These are phyloP conservation scores for Pomatorhinus ruficollis DNA, from an alignment of 2,113 vertebrate species.

Conservation along the genomic window DNA sequence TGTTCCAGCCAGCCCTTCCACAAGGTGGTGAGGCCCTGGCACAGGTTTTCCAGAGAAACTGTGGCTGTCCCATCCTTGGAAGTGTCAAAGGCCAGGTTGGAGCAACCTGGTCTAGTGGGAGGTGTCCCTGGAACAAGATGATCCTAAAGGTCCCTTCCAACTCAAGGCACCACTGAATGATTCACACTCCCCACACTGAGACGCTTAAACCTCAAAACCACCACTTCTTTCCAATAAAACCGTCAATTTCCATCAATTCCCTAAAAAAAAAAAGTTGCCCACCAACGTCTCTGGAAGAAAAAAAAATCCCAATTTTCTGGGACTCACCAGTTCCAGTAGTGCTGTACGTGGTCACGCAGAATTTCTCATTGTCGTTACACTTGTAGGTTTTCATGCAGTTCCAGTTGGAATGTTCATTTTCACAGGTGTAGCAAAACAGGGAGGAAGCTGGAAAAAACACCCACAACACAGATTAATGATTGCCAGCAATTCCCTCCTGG, in stretches of 20 bases:
- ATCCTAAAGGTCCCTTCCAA: background rate
- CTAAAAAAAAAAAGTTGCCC: background rate
- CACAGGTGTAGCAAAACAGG: slow-evolving; percentile 22
- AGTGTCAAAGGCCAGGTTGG: background rate
- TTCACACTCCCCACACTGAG: rapidly evolving
- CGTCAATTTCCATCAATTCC: background rate
- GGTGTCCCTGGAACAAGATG: rapidly evolving
- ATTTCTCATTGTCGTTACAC: slow-evolving; percentile 48
- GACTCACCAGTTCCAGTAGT: background rate
- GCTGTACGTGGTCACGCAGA: slow-evolving; percentile 19
- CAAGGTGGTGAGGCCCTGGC: background rate
- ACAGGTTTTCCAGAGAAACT: background rate
- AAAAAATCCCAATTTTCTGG: background rate
- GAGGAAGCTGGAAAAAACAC: slow-evolving; percentile 6
- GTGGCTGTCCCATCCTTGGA: background rate
- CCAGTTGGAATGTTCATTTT: slow-evolving; percentile 48
- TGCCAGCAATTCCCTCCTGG: background rate
- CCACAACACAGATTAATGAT: background rate
- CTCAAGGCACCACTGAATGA: background rate
- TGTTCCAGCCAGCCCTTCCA: background rate
- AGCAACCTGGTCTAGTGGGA: background rate
- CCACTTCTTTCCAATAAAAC: background rate
- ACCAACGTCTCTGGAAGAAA: background rate
- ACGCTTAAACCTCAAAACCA: background rate
- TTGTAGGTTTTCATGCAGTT: slow-evolving; percentile 55